Conservation (phyloP, 2,113 vertebrate species). For the Channa argus region DNA sequence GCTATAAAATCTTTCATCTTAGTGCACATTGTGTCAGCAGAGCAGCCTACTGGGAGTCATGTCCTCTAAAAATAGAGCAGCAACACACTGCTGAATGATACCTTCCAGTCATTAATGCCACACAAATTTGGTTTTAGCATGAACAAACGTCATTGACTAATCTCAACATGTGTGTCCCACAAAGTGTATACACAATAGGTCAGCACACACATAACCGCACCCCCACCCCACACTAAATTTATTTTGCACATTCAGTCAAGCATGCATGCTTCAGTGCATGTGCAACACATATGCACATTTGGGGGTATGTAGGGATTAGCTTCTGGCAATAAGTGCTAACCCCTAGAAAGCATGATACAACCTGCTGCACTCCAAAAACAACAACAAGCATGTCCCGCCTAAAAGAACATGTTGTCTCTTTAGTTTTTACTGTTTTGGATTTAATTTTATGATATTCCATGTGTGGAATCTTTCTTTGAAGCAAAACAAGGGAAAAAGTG, state of each 20-base stretch:
- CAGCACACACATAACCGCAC: slow-evolving; percentile 8
- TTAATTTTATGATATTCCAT: slow-evolving; percentile 15
- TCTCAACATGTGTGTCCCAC: slow-evolving; percentile 7
- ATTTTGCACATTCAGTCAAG: slow-evolving; percentile 22
- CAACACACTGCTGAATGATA: slow-evolving; percentile 26
- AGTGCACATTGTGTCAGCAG: slow-evolving; percentile 21
- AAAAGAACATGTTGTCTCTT: neutral
- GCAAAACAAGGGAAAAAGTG: slow-evolving; percentile 7
- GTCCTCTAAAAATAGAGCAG: slow-evolving; percentile 37
- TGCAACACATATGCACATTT: slow-evolving; percentile 39
- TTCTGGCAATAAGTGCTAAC: slow-evolving; percentile 15
- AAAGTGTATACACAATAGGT: neutral
- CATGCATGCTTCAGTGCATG: slow-evolving; percentile 36
- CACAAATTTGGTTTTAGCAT: slow-evolving; percentile 27
- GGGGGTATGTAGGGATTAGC: slow-evolving; percentile 26
- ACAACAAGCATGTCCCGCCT: slow-evolving; percentile 14
- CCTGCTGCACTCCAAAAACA: slow-evolving; percentile 54
- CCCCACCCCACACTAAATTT: slow-evolving; percentile 16
- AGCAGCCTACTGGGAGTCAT: slow-evolving; percentile 5
- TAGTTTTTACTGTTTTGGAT: neutral
- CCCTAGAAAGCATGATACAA: slow-evolving; percentile 24
- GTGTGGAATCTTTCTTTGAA: slow-evolving; percentile 5
- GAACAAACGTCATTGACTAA: slow-evolving; percentile 21
- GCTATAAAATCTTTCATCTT: slow-evolving; percentile 17
- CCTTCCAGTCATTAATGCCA: slow-evolving; percentile 11